A percentile compares a stretch with the other conserved stretches of the same genome.
These are phyloP conservation scores for Leucoma salicis DNA, from an alignment of 2,888 invertebrate species.

Conservation along the genomic window DNA sequence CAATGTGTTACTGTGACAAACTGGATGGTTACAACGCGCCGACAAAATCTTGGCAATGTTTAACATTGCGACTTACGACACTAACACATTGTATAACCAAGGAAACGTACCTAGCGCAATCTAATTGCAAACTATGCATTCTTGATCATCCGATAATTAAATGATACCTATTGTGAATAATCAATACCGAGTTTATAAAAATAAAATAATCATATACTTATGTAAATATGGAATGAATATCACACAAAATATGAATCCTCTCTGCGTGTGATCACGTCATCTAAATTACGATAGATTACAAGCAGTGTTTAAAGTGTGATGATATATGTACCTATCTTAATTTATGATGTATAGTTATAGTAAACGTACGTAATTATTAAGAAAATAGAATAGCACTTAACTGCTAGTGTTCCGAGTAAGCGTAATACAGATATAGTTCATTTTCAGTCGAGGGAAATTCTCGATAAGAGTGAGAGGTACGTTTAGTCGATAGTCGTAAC, in stretches of 20 bases:
- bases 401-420: conserved; percentile 80
- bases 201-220: conserved; percentile 57
- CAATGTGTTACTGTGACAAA: conserved; percentile 55
- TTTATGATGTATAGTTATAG: conserved; percentile 51
- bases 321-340: conserved; percentile 43
- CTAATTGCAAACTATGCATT: conserved; percentile 68
- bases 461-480: conserved; percentile 75
- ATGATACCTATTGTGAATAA: neutral
- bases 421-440: conserved; percentile 75
- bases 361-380: conserved; percentile 73
- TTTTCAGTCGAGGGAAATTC: conserved; percentile 76
- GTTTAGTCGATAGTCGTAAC: conserved; percentile 51
- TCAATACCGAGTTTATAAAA: conserved; percentile 46
- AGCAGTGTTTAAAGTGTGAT: conserved; percentile 29
- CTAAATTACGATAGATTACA: conserved; percentile 28
- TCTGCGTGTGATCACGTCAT: conserved; percentile 43
- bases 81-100: conserved; percentile 25
- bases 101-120: conserved; percentile 74
- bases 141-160: conserved; percentile 19
- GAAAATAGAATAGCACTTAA: conserved; percentile 80
- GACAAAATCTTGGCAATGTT: conserved; percentile 61
- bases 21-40: conserved; percentile 23
- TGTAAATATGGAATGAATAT: conserved; percentile 73
- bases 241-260: conserved; percentile 74
- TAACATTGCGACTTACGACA: conserved; percentile 55